Percentiles rank a stretch among this genome's conserved stretches.
Evolutionary conservation across 2,797 vertebrate genomes (phyloP).

Genomic region (Pteropus rufus): DNA sequence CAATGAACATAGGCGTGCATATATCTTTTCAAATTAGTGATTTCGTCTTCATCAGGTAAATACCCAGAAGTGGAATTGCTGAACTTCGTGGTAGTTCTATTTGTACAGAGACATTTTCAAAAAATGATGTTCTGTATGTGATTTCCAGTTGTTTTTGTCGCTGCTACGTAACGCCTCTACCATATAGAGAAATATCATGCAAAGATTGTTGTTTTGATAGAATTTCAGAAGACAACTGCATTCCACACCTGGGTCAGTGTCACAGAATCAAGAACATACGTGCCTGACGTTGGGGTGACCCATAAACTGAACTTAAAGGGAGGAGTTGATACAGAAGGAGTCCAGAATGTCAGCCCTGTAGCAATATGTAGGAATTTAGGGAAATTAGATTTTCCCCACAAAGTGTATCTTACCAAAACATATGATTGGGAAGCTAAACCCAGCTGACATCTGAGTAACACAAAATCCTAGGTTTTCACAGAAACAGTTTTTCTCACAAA

Average conservation of each 20-base stretch:
- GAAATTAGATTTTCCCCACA: background rate
- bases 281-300: too few species aligned
- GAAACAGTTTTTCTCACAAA: background rate
- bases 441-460: background rate
- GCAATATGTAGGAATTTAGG: background rate
- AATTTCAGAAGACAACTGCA: background rate
- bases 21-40: background rate
- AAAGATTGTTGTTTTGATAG: background rate
- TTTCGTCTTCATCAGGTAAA: background rate
- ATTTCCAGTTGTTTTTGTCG: background rate
- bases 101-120: background rate
- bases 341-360: background rate
- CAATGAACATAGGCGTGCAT: background rate
- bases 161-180: background rate
- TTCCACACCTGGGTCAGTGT: background rate
- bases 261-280: background rate
- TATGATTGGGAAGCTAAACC: background rate
- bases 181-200: background rate
- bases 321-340: background rate
- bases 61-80: background rate
- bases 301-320: background rate
- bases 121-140: background rate
- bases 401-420: background rate
- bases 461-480: background rate
- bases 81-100: background rate